Conservation (phyloP, 2,797 vertebrate species). For the Percopsis omiscomaycus region DNA sequence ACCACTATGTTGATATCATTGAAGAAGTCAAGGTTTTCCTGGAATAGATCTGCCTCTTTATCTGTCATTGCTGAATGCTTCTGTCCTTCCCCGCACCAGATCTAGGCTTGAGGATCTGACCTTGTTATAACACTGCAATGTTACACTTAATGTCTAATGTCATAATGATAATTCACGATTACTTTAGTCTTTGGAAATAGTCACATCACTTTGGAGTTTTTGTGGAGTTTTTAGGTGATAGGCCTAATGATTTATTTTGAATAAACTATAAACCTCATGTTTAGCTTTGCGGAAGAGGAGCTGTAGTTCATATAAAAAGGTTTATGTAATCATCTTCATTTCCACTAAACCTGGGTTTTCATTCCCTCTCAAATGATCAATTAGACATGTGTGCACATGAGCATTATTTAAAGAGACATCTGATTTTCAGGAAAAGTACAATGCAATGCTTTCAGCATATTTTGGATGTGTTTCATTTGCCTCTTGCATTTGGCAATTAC, state of each 20-base stretch:
- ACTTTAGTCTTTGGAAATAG: too few relatives aligned
- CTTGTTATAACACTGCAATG: neutral
- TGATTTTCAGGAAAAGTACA: constrained; percentile 28
- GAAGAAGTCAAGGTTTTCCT: neutral
- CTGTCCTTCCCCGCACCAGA: neutral
- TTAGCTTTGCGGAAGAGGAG: neutral
- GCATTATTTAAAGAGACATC: constrained; percentile 39
- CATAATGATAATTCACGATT: too few relatives aligned
- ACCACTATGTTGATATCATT: neutral
- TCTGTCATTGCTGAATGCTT: too few relatives aligned
- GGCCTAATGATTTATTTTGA: neutral
- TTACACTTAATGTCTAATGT: neutral
- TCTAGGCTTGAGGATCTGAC: neutral
- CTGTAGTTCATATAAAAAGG: constrained; percentile 15
- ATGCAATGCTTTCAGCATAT: constrained; percentile 50
- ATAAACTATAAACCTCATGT: neutral
- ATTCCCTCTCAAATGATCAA: constrained; percentile 39
- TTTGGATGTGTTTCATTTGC: constrained; percentile 39
- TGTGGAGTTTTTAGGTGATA: too few relatives aligned
- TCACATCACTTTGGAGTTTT: too few relatives aligned
- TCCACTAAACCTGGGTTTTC: constrained; percentile 28
- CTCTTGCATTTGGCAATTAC: constrained; percentile 44
- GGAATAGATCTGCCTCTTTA: too few relatives aligned
- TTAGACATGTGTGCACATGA: constrained; percentile 36
- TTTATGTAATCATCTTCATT: constrained; percentile 11